Evolutionary conservation across 2,797 vertebrate genomes (phyloP), one percentile per base, ranked within the genome.

Genomic region (Sebastes iracundus): DNA sequence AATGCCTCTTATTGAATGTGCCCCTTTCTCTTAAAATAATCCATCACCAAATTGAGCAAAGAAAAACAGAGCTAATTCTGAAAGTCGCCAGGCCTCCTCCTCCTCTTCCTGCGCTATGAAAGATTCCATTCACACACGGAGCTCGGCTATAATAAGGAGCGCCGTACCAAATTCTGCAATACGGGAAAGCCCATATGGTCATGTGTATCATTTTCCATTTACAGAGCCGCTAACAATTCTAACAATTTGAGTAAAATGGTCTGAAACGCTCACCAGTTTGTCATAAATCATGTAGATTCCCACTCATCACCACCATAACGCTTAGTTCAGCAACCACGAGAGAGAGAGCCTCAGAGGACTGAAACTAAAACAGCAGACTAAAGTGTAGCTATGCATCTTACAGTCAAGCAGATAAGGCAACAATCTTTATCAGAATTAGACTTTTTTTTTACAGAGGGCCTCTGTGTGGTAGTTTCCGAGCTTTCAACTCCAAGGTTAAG

Each of bases 31-130:
- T 92, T 92, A 85, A 94, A 95, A 94, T 94, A 94, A 94, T 92
- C 92, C 87, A 92, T 94, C 91, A 89, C 86, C 82, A 92, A 94
- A 93, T 85, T 90, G 92, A 93, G 92, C 91, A 92, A 94, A 95
- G 93, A 92, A 94, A 95, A 94, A 94, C 93, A 95, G 83, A 87
- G 90, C 91, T 94, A 94, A 95, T 94, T 94, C 89, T 89, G 91
- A 87, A 90, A 92, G 93, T 91, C 85, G 86, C 91, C 92, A 87
- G 90, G 73, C 90, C 88, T 84, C 86, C 90, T 88, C 90, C 91
- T 94, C 88, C 89, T 93, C 89, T 94, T 94, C 92, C 94, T 93
- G 91, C 16, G 2, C 84, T 79, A 94, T 95, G 94, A 95, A 95
- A 94, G 94, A 93, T 94, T 92, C 94, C 92, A 85, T 95, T 95